Conservation (phyloP, 2,113 vertebrate genomes). For the Phoxinus phoxinus region DNA sequence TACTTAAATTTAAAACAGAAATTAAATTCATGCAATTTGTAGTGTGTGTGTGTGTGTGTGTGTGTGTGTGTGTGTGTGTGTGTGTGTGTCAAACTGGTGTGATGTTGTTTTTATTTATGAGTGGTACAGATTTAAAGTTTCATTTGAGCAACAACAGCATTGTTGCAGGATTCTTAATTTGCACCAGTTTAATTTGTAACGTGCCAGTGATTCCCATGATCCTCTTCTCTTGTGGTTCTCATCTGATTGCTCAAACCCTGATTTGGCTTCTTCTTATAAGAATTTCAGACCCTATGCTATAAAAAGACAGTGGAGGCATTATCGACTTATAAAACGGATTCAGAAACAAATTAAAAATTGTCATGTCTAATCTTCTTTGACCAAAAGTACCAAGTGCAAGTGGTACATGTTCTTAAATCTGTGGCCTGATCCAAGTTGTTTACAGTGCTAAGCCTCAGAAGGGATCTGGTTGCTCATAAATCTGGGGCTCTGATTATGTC, state of each 20-base stretch:
- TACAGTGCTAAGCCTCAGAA: constrained; percentile 47
- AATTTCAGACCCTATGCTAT: constrained; percentile 45
- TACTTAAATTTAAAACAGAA: too few species aligned
- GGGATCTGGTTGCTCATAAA: constrained; percentile 60
- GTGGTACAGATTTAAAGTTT: constrained; percentile 34
- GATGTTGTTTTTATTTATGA: neutral
- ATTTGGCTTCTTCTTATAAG: constrained; percentile 41
- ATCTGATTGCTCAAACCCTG: constrained; percentile 47
- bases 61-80: too few species aligned
- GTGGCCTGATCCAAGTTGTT: constrained; percentile 53
- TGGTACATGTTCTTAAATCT: constrained; percentile 57
- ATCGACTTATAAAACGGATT: constrained; percentile 53
- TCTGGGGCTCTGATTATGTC: constrained; percentile 50
- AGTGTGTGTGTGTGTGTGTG: too few species aligned
- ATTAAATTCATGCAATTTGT: too few species aligned
- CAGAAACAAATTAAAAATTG: constrained; percentile 58
- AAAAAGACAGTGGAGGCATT: constrained; percentile 53
- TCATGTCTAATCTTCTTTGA: constrained; percentile 60
- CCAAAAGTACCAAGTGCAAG: constrained; percentile 54
- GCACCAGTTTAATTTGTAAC: constrained; percentile 54
- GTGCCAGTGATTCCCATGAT: constrained; percentile 45
- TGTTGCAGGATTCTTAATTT: constrained; percentile 42
- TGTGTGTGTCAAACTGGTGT: neutral
- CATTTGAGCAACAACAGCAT: neutral
- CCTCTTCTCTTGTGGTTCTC: constrained; percentile 38